Evolutionary conservation across 2,113 vertebrate species (phyloP).

Genomic region (Danionella cerebrum): DNA sequence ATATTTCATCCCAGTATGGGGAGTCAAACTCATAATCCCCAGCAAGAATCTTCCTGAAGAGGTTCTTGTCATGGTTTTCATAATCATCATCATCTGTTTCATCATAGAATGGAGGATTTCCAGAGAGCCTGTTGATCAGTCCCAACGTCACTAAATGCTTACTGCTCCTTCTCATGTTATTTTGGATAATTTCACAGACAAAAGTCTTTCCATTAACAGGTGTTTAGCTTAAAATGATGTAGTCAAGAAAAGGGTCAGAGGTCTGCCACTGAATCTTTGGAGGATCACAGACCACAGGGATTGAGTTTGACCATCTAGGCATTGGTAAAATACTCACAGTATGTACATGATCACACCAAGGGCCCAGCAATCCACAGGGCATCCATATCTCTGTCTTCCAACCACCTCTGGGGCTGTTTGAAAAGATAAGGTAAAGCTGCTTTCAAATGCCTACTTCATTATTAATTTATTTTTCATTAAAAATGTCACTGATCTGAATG

Average conservation of each 20-base stretch:
- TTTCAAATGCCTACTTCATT: not conserved
- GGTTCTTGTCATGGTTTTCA: conserved; percentile 95
- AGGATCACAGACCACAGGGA: too few relatives aligned
- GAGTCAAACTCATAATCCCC: conserved; percentile 97
- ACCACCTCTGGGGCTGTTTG: conserved; percentile 88
- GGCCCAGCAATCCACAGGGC: conserved; percentile 96
- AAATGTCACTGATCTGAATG: not conserved
- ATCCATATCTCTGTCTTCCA: conserved; percentile 87
- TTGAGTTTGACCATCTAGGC: too few relatives aligned
- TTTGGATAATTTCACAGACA: too few relatives aligned
- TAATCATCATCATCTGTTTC: conserved; percentile 94
- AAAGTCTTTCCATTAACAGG: too few relatives aligned
- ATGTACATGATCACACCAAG: conserved; percentile 98
- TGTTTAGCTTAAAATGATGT: too few relatives aligned
- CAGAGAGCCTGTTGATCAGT: conserved; percentile 73
- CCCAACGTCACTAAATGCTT: not conserved
- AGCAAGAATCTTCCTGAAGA: conserved; percentile 93
- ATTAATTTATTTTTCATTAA: too few relatives aligned
- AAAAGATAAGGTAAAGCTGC: not conserved
- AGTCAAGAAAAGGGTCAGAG: too few relatives aligned
- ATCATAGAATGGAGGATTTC: conserved; percentile 95
- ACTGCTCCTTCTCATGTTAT: too few relatives aligned
- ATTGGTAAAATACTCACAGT: conserved; percentile 71
- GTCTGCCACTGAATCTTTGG: too few relatives aligned
- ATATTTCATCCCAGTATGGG: conserved; percentile 97